Percentiles rank a stretch among this genome's conserved stretches.
Evolutionary conservation across 2,797 vertebrate genomes (phyloP).

Genomic region (Sardinella longiceps): DNA sequence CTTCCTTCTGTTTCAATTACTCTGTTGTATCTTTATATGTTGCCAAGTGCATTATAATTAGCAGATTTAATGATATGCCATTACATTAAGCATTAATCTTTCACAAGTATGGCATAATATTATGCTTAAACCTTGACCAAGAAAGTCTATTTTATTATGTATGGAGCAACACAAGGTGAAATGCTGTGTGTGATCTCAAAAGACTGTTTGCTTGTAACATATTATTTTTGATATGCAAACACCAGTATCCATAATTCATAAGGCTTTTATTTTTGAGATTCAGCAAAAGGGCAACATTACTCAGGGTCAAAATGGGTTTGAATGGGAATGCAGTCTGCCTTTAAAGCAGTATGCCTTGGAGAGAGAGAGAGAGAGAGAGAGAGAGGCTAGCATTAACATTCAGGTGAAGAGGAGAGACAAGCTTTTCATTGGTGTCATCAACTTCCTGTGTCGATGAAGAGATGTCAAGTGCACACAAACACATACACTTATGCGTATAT

Average conservation of each 20-base stretch:
- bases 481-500: not conserved
- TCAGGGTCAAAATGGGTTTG: slow-evolving; percentile 1
- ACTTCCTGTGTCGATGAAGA: slow-evolving; percentile 8
- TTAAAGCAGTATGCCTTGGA: not conserved
- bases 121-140: not conserved
- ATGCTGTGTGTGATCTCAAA: slow-evolving; percentile 7
- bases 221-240: slow-evolving; percentile 23
- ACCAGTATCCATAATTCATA: slow-evolving; percentile 17
- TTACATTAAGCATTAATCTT: not conserved
- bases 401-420: not conserved
- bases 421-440: not conserved
- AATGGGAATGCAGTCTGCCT: slow-evolving; percentile 15
- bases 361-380: not conserved
- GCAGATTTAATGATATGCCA: not conserved
- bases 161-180: not conserved
- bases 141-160: not conserved
- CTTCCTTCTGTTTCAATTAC: not conserved
- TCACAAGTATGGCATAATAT: not conserved
- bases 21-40: not conserved
- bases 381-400: not conserved
- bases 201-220: not conserved
- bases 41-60: not conserved
- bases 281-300: slow-evolving; percentile 15
- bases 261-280: slow-evolving; percentile 12
- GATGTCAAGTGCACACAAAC: not conserved